Percentiles rank a stretch among this genome's conserved stretches.
Conservation (phyloP, 2,113 vertebrate species). For the Anser brachyrhynchus region DNA sequence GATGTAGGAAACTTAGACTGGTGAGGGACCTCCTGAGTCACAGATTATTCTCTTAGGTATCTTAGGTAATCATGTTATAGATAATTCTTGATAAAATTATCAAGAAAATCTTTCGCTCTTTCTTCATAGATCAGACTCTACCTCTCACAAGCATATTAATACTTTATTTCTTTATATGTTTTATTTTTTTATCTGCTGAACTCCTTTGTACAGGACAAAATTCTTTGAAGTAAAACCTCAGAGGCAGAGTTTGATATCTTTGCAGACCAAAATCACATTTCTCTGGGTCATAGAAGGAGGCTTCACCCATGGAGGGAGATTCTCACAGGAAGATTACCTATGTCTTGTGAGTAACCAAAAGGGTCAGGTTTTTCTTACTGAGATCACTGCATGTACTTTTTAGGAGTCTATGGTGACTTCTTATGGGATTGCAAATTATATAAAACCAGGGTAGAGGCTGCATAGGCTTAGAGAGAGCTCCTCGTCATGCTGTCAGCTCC, state of each 20-base stretch:
- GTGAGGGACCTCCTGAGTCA: not conserved
- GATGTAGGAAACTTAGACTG: not conserved
- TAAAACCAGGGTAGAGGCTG: not conserved
- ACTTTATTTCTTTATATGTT: not conserved
- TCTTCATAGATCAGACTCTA: not conserved
- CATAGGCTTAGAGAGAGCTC: not conserved
- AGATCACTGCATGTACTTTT: not conserved
- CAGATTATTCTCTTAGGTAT: not conserved
- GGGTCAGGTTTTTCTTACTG: not conserved
- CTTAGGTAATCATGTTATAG: not conserved
- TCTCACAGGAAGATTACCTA: not conserved
- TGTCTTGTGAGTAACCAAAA: not conserved
- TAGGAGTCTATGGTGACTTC: not conserved
- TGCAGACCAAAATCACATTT: not conserved
- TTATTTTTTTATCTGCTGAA: not conserved
- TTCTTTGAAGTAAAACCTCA: not conserved
- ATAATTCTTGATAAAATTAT: not conserved
- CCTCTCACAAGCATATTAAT: not conserved
- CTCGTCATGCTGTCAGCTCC: not conserved
- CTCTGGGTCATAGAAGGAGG: not conserved
- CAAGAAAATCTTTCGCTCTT: not conserved
- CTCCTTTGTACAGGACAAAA: not conserved
- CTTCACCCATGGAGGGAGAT: not conserved
- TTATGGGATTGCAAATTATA: not conserved
- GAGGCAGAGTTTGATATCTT: not conserved